Percentiles rank a stretch among this genome's conserved stretches.
Conservation (phyloP, 2,797 vertebrate species). For the Arremon aurantiirostris region DNA sequence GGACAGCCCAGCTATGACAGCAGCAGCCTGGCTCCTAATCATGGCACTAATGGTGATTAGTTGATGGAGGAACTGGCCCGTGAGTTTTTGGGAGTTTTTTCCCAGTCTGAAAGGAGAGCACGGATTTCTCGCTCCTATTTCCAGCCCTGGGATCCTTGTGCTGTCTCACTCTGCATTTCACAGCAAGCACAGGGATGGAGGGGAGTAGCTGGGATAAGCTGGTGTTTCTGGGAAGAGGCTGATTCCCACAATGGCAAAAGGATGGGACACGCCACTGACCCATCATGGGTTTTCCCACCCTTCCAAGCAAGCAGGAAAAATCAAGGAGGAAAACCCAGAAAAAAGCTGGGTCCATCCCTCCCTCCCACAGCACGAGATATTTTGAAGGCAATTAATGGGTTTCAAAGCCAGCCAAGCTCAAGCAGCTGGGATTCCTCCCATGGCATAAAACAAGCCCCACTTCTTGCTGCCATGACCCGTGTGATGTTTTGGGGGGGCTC, state of each 20-base stretch:
- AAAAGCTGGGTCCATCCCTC: not conserved
- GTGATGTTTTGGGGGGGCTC: not conserved
- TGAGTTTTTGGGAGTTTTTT: rapidly evolving
- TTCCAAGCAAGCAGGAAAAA: not conserved
- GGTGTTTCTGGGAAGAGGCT: no score
- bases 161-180: not conserved
- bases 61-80: rapidly evolving
- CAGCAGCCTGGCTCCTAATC: not conserved
- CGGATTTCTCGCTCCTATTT: not conserved
- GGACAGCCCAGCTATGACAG: not conserved
- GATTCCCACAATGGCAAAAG: not conserved
- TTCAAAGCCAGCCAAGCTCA: not conserved
- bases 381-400: not conserved
- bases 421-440: not conserved
- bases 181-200: not conserved
- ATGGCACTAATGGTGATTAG: rapidly evolving
- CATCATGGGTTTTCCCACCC: rapidly evolving
- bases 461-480: rapidly evolving
- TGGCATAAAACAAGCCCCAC: not conserved
- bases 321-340: not conserved
- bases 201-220: not conserved
- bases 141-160: not conserved
- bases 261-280: not conserved
- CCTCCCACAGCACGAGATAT: not conserved
- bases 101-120: not conserved